phyloP scores from a whole-genome alignment of 2,888 invertebrate species.

The Lathronympha strigana region DNA sequence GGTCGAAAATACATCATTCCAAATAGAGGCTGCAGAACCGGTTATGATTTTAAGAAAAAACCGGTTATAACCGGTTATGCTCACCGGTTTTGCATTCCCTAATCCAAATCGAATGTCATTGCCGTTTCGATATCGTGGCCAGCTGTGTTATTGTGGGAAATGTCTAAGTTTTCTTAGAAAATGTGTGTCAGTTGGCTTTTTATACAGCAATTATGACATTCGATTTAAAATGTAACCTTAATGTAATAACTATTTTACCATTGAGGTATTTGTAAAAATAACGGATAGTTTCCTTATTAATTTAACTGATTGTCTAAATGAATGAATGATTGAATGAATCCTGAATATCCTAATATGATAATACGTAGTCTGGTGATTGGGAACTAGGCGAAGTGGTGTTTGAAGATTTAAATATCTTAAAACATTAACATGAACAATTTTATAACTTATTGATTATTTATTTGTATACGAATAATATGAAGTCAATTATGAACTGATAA shows the following conservation, averaged over 20 bases:
- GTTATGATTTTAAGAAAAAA: too few relatives aligned
- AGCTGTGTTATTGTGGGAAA: too few relatives aligned
- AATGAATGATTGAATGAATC: slow-evolving; percentile 13
- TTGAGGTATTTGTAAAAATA: slow-evolving; percentile 31
- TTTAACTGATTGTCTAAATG: neutral
- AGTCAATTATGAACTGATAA: slow-evolving; percentile 21
- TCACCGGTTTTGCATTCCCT: too few relatives aligned
- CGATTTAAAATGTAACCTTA: too few relatives aligned
- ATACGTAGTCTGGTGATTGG: slow-evolving; percentile 24
- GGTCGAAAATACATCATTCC: too few relatives aligned
- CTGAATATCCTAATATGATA: slow-evolving; percentile 1
- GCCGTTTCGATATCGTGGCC: too few relatives aligned
- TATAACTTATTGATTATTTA: neutral
- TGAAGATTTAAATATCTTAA: neutral
- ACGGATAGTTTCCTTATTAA: slow-evolving; percentile 33
- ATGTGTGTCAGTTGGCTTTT: too few relatives aligned
- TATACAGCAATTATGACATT: too few relatives aligned
- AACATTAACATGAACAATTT: neutral
- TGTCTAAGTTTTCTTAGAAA: too few relatives aligned
- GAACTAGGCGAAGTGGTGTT: slow-evolving; percentile 1
- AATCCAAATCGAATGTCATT: too few relatives aligned
- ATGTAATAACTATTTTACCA: slow-evolving; percentile 1
- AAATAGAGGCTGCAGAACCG: too few relatives aligned
- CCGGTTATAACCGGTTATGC: too few relatives aligned
- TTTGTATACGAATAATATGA: neutral